phyloP scores from a whole-genome alignment of 2,797 vertebrate species.

The Tolypeutes matacus region DNA sequence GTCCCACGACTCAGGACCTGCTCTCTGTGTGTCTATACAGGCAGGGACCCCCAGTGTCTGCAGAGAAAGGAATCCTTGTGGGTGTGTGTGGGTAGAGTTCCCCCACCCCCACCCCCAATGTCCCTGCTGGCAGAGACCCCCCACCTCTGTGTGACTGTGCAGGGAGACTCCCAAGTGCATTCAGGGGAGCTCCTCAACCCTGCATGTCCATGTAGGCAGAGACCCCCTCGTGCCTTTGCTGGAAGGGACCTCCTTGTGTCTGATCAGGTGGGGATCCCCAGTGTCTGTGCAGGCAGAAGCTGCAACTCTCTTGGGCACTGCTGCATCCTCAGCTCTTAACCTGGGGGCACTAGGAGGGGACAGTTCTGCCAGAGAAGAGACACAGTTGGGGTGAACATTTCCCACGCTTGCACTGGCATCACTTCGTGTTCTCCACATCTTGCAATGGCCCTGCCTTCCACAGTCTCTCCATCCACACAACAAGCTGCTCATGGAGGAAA shows the following conservation, averaged over 20 bases:
- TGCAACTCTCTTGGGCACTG: not conserved
- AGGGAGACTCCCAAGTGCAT: too few relatives aligned
- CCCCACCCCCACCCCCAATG: too few relatives aligned
- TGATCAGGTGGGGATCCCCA: not conserved
- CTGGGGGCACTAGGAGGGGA: not conserved
- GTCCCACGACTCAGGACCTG: not conserved
- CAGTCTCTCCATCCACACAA: not conserved
- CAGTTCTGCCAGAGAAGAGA: too few relatives aligned
- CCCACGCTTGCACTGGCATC: not conserved
- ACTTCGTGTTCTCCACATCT: not conserved
- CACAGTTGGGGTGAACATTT: rapidly evolving
- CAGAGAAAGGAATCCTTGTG: too few relatives aligned
- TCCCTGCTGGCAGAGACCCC: too few relatives aligned
- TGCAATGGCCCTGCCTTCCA: not conserved
- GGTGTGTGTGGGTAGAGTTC: too few relatives aligned
- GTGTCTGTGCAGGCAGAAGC: not conserved
- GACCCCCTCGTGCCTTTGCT: too few relatives aligned
- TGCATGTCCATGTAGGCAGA: too few relatives aligned
- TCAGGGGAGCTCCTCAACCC: too few relatives aligned
- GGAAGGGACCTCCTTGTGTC: not conserved
- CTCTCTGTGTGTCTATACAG: not conserved
- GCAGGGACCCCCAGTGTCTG: too few relatives aligned
- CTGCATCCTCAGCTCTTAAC: not conserved
- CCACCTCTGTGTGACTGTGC: too few relatives aligned
- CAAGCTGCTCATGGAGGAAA: not conserved